Percentiles rank a stretch among this genome's conserved stretches.
phyloP scores from a whole-genome alignment of 2,888 invertebrate species.

The Zootermopsis nevadensis region DNA sequence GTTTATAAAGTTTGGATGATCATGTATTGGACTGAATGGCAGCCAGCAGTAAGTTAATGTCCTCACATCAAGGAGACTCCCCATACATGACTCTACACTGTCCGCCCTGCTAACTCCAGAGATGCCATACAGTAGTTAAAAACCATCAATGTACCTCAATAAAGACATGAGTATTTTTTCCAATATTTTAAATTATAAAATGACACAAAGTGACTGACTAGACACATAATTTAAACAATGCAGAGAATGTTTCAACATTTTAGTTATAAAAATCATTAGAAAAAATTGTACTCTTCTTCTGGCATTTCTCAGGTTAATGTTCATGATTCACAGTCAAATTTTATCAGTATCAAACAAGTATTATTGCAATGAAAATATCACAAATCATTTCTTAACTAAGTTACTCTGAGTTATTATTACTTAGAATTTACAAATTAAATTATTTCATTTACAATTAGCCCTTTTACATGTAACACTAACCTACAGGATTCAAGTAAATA shows the following conservation, averaged over 20 bases:
- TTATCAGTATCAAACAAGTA: neutral
- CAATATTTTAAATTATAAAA: neutral
- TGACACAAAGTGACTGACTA: slow-evolving; percentile 1
- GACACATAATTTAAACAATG: neutral
- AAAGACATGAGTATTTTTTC: neutral
- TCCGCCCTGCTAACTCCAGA: no score
- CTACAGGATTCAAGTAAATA: neutral
- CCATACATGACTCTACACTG: no score
- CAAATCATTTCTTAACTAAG: neutral
- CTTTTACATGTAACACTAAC: neutral
- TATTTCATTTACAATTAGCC: neutral
- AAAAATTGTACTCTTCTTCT: neutral
- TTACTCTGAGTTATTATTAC: neutral
- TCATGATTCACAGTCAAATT: neutral
- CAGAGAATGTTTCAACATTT: neutral
- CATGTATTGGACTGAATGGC: no score
- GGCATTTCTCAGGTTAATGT: neutral
- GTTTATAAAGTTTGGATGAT: no score
- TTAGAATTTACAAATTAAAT: neutral
- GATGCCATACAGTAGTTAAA: neutral
- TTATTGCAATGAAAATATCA: neutral
- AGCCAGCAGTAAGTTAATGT: no score
- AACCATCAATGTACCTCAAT: neutral
- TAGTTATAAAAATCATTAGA: no score
- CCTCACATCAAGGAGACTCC: no score